These are phyloP conservation scores for Phainopepla nitens DNA, from an alignment of 2,113 vertebrate genomes.

Conservation along the genomic window DNA sequence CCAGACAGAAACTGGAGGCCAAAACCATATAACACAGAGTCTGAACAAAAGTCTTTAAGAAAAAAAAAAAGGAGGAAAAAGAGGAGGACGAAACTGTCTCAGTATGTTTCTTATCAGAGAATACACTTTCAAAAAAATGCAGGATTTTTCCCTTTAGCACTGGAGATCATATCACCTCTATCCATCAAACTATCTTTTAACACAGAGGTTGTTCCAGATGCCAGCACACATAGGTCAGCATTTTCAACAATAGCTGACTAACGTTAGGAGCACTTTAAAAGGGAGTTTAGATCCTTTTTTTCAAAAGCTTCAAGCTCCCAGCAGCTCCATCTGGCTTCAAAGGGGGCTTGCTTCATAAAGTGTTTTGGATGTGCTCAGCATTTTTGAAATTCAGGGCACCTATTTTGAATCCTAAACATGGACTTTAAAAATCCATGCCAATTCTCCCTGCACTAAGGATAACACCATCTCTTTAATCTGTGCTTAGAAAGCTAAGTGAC, in stretches of 20 bases:
- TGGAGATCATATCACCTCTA: background rate
- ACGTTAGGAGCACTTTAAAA: background rate
- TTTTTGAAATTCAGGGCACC: background rate
- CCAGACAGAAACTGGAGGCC: background rate
- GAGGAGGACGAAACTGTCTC: background rate
- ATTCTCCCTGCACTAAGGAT: background rate
- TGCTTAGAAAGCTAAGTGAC: background rate
- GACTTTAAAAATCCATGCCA: background rate
- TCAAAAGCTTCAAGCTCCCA: background rate
- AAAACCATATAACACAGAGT: background rate
- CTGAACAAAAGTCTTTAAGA: background rate
- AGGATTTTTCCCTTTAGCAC: background rate
- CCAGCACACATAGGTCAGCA: background rate
- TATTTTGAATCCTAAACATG: background rate
- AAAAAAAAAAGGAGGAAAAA: background rate
- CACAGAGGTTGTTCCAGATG: background rate
- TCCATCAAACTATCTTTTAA: background rate
- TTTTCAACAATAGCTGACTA: slow-evolving; percentile 1
- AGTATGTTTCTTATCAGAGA: background rate
- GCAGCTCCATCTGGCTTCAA: background rate
- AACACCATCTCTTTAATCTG: background rate
- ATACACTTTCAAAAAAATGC: background rate
- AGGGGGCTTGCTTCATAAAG: background rate
- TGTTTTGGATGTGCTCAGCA: background rate
- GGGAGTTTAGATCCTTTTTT: background rate